Conservation (phyloP, 1,140 invertebrate species). For the Dreissena polymorpha region DNA sequence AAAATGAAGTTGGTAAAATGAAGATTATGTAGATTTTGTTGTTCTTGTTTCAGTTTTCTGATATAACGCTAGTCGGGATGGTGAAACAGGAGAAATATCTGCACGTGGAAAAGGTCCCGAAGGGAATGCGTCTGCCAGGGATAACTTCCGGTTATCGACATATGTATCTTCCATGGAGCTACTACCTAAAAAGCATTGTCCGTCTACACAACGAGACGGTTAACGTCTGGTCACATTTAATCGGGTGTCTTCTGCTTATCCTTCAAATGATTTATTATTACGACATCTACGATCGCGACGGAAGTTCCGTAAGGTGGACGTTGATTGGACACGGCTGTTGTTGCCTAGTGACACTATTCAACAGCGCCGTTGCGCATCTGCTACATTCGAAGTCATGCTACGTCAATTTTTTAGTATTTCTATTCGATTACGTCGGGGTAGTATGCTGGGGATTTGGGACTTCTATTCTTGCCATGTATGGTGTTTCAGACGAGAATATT, state of each 20-base stretch:
- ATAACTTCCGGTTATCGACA: slow-evolving; percentile 71
- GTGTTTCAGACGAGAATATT: slow-evolving; percentile 53
- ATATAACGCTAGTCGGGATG: no score
- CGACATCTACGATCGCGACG: slow-evolving; percentile 23
- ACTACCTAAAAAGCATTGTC: slow-evolving; percentile 71
- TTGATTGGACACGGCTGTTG: slow-evolving; percentile 55
- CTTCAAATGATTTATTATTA: slow-evolving; percentile 48
- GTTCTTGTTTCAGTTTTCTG: neutral
- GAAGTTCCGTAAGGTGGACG: slow-evolving; percentile 22
- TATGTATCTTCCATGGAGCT: slow-evolving; percentile 68
- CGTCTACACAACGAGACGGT: slow-evolving; percentile 76
- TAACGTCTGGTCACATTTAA: slow-evolving; percentile 75
- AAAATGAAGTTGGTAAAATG: no score
- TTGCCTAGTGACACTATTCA: slow-evolving; percentile 54
- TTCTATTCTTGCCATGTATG: slow-evolving; percentile 60
- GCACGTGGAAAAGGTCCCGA: slow-evolving; percentile 55
- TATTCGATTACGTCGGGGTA: slow-evolving; percentile 72
- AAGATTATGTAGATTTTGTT: neutral
- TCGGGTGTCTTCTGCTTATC: slow-evolving; percentile 67
- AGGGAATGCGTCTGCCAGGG: slow-evolving; percentile 65
- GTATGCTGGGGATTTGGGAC: slow-evolving; percentile 67
- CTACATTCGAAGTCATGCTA: slow-evolving; percentile 67
- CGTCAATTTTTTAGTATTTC: slow-evolving; percentile 66
- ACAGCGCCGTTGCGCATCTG: slow-evolving; percentile 66
- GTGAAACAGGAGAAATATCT: neutral